Evolutionary conservation across 2,888 invertebrate genomes (phyloP).

Genomic region (Pammene aurita): DNA sequence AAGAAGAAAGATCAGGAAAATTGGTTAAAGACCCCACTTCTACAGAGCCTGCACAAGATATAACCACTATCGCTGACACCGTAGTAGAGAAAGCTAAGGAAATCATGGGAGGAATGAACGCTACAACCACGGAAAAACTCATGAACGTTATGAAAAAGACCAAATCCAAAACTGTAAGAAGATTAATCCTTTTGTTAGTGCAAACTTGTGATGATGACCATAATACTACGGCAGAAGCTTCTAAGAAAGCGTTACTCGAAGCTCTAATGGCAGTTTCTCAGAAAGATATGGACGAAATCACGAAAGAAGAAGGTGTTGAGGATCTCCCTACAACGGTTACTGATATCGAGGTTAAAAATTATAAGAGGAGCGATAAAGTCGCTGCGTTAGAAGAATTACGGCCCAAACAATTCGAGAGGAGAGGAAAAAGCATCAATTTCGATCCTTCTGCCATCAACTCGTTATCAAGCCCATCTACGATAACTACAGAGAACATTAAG

Average conservation of each 20-base stretch:
- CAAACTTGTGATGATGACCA: constrained; percentile 90
- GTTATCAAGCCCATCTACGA: constrained; percentile 67
- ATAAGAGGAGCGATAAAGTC: constrained; percentile 59
- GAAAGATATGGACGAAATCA: constrained; percentile 79
- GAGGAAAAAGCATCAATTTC: constrained; percentile 66
- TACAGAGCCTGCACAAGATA: constrained; percentile 81
- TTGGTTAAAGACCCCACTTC: constrained; percentile 66
- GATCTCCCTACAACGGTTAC: constrained; percentile 56
- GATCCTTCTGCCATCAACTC: constrained; percentile 72
- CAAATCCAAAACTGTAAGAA: constrained; percentile 88
- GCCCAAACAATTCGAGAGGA: constrained; percentile 57
- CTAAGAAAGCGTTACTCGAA: constrained; percentile 86
- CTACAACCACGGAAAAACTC: constrained; percentile 88
- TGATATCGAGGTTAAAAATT: constrained; percentile 56
- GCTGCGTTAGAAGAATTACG: constrained; percentile 54
- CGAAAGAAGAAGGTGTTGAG: constrained; percentile 65
- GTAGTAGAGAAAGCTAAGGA: constrained; percentile 88
- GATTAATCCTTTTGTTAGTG: constrained; percentile 89
- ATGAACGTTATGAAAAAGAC: constrained; percentile 93
- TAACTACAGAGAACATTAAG: constrained; percentile 54
- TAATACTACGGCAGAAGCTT: constrained; percentile 87
- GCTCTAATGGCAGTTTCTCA: constrained; percentile 87
- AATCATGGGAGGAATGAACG: constrained; percentile 89
- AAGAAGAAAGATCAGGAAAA: constrained; percentile 67
- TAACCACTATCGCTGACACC: constrained; percentile 86